A percentile compares a stretch with the other conserved stretches of the same genome.
Evolutionary conservation across 2,888 invertebrate species (phyloP).

Genomic region (Caradrina clavipalpis): DNA sequence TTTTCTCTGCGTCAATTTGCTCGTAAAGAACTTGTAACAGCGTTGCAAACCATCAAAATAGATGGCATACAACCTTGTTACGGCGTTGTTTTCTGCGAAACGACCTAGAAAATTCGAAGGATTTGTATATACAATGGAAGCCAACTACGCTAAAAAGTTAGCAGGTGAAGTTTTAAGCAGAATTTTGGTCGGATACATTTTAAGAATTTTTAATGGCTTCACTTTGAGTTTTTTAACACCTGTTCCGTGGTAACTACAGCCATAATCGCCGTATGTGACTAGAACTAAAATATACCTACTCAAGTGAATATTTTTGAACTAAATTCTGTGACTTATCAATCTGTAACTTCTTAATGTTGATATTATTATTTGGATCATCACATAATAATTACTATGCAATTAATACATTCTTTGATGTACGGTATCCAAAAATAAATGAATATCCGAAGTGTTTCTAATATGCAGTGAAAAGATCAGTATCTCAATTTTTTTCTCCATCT

Average conservation of each 20-base stretch:
- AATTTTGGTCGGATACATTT: slow-evolving; percentile 29
- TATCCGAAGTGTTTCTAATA: slow-evolving; percentile 22
- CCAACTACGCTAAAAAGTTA: slow-evolving; percentile 39
- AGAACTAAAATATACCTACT: background rate
- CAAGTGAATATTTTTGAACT: background rate
- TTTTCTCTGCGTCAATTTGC: slow-evolving; percentile 43
- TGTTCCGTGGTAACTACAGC: background rate
- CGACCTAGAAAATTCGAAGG: slow-evolving; percentile 34
- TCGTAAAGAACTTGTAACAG: slow-evolving; percentile 43
- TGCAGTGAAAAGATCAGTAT: slow-evolving; percentile 5
- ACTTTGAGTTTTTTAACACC: slow-evolving; percentile 20
- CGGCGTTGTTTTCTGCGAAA: slow-evolving; percentile 44
- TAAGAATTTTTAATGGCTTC: slow-evolving; percentile 46
- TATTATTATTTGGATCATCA: background rate
- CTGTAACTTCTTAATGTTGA: background rate
- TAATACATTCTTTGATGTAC: slow-evolving; percentile 49
- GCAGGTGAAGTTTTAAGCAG: slow-evolving; percentile 25
- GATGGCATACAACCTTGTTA: slow-evolving; percentile 48
- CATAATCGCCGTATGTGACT: background rate
- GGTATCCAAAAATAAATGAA: slow-evolving; percentile 16
- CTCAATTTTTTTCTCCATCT: slow-evolving; percentile 33
- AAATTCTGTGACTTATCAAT: background rate
- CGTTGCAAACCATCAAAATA: slow-evolving; percentile 51
- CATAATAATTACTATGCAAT: slow-evolving; percentile 10
- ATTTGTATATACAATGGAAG: slow-evolving; percentile 28